A percentile compares a stretch with the other conserved stretches of the same genome.
phyloP scores from a whole-genome alignment of 2,113 vertebrate genomes.

The Accipiter cooperii region DNA sequence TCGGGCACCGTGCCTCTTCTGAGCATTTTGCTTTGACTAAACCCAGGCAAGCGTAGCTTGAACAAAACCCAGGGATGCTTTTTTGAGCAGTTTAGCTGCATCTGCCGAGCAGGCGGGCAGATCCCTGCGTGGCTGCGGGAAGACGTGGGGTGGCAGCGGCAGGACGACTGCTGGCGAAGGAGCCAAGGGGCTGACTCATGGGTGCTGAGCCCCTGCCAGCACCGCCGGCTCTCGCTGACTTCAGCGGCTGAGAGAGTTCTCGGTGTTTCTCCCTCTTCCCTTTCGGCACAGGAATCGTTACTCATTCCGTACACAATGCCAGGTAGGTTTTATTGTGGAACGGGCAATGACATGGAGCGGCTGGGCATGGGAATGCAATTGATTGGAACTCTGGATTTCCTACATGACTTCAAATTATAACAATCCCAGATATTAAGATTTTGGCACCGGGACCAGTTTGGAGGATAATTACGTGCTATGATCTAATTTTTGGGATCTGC shows the following conservation, averaged over 20 bases:
- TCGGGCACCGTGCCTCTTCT: fast-evolving
- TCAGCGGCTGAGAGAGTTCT: conserved; percentile 35
- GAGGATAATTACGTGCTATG: conserved; percentile 41
- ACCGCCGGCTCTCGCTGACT: not conserved
- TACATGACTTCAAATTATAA: conserved; percentile 59
- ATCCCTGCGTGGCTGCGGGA: not conserved
- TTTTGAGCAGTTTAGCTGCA: not conserved
- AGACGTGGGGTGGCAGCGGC: not conserved
- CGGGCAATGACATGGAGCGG: conserved; percentile 51
- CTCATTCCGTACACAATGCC: conserved; percentile 71
- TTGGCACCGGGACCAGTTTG: not conserved
- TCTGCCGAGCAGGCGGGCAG: not conserved
- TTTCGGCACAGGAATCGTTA: conserved; percentile 61
- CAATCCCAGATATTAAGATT: conserved; percentile 22
- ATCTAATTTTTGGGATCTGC: conserved; percentile 51
- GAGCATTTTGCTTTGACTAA: not conserved
- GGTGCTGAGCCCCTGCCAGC: not conserved
- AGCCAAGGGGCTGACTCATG: not conserved
- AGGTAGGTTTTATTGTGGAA: conserved; percentile 63
- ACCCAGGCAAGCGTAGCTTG: fast-evolving
- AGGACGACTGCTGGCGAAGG: not conserved
- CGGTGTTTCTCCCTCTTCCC: conserved; percentile 37
- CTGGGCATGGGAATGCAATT: conserved; percentile 65
- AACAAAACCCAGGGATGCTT: not conserved
- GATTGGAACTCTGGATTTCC: conserved; percentile 58